Evolutionary conservation across 2,888 invertebrate genomes (phyloP), one percentile per base, ranked within the genome.

Genomic region (Troides aeacus): DNA sequence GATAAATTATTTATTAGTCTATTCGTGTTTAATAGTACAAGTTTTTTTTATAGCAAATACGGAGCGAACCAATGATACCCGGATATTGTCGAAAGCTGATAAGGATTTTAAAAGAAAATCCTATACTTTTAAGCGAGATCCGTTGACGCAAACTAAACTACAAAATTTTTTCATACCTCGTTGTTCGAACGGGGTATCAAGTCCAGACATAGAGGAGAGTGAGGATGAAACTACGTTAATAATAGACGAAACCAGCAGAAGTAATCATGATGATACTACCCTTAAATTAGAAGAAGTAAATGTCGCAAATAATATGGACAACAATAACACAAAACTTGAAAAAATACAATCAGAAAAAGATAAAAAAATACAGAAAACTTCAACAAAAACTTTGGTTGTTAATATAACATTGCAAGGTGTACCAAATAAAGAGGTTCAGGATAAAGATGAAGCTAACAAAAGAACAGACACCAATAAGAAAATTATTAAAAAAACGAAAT

Each of bases 101-200:
- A 92, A 85, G 82, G 84, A 89, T 73, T 79, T 84, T 8, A 89
- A 90, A 84, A 82, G 91, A 74, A 90, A 92, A 86, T 87, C 87
- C 18, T 88, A 87, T 76, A 87, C 88, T 59, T 91, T 93, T 74
- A 93, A 92, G 83, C 87, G 86, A 77, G 93, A 93, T 77, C 81
- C 86, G 21, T 77, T 93, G 18, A 88, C 85, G 39, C 93, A 94
- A 83, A 93, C 92, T 2, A 90, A 88, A 75, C 79, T 93, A n/a
- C 82, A 90, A 74, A 83, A 69, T 62, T 93, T 90, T 79, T 90
- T 92, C 70, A 83, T 81, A 74, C 80, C 81, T 72, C 86, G 87
- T 77, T 77, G 85, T 56, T 83, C 87, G 24, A 77, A 83, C 24
- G 76, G 78, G 30, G 82, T 85, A 64, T 76, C 83, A 17, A 74